Evolutionary conservation across 2,113 vertebrate species (phyloP).

Genomic region (Peromyscus leucopus): DNA sequence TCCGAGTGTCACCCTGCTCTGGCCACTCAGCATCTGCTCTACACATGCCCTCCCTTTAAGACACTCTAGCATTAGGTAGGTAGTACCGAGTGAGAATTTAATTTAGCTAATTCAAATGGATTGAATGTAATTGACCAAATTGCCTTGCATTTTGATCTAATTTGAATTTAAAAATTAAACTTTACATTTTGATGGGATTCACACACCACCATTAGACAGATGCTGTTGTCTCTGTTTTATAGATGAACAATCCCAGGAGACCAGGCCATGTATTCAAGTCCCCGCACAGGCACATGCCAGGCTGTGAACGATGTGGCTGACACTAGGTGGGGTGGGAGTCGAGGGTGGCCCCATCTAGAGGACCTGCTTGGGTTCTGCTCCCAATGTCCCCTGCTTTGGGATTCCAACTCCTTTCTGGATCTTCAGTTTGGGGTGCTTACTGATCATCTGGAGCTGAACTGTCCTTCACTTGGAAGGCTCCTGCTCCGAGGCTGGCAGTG

Average conservation of each 20-base stretch:
- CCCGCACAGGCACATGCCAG: fast-evolving
- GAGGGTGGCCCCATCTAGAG: not conserved
- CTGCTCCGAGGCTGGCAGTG: not conserved
- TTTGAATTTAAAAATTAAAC: slow-evolving; percentile 21
- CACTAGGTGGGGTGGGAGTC: not conserved
- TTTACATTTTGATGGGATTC: not conserved
- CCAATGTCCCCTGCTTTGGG: not conserved
- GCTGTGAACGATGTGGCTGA: not conserved
- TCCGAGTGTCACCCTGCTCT: fast-evolving
- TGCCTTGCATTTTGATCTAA: not conserved
- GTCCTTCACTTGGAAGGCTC: fast-evolving
- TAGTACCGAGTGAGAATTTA: not conserved
- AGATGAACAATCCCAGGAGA: not conserved
- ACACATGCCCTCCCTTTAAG: too few species aligned
- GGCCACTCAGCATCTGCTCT: not conserved
- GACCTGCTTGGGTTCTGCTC: not conserved
- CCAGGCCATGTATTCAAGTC: not conserved
- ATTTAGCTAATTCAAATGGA: not conserved
- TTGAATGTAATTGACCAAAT: not conserved
- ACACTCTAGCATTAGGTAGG: not conserved
- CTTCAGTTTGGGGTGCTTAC: not conserved
- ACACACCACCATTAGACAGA: not conserved
- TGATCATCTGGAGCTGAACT: not conserved
- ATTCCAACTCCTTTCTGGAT: not conserved
- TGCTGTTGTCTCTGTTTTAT: not conserved